Percentiles rank a stretch among this genome's conserved stretches.
Conservation (phyloP, 2,888 invertebrate genomes). For the Chloroclysta siterata region DNA sequence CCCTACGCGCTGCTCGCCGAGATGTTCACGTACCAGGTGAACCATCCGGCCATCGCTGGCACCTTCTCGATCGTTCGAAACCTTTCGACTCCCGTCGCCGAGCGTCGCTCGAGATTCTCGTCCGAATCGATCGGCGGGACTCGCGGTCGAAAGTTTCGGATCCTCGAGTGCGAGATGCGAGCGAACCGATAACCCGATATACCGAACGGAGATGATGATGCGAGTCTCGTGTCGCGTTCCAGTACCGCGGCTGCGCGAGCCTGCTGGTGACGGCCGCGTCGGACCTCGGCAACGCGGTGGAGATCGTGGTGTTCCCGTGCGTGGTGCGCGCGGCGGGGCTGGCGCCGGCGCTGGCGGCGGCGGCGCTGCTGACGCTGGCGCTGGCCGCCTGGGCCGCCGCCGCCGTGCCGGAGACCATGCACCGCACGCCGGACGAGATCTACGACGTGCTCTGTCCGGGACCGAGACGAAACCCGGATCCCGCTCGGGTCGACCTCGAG, state of each 20-base stretch:
- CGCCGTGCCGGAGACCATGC: slow-evolving; percentile 60
- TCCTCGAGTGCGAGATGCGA: no score
- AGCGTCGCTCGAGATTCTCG: no score
- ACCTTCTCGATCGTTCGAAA: no score
- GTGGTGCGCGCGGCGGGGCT: slow-evolving; percentile 43
- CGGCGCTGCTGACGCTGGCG: slow-evolving; percentile 49
- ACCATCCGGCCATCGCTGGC: no score
- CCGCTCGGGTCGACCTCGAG: neutral
- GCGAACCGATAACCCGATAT: no score
- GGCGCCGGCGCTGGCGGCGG: slow-evolving; percentile 50
- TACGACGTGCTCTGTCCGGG: slow-evolving; percentile 45
- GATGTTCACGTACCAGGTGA: slow-evolving; percentile 69
- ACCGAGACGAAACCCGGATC: no score
- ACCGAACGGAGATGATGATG: neutral
- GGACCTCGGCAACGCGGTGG: slow-evolving; percentile 58
- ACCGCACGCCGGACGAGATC: slow-evolving; percentile 51
- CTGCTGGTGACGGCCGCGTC: slow-evolving; percentile 54
- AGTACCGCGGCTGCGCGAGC: slow-evolving; percentile 68
- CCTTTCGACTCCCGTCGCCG: no score
- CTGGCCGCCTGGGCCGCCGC: slow-evolving; percentile 49
- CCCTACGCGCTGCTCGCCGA: slow-evolving; percentile 69
- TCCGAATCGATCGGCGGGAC: no score
- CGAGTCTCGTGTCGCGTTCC: slow-evolving; percentile 9
- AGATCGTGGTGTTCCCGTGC: slow-evolving; percentile 57
- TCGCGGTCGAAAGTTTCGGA: neutral